Base-by-base conservation (phyloP, 2,113 vertebrate species). In the Lampris megalopsis region DNA sequence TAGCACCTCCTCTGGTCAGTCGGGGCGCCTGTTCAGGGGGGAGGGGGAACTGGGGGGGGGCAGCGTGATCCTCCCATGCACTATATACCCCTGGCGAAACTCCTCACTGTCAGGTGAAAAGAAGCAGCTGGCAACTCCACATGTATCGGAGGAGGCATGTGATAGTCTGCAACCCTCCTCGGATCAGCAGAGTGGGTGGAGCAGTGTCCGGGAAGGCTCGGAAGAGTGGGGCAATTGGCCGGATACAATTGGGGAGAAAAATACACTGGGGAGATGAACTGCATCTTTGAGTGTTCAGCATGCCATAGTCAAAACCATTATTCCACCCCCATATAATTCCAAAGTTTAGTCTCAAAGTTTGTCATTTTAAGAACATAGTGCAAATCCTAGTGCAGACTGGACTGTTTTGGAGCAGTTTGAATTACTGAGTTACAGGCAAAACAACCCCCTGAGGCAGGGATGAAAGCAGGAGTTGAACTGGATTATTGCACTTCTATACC, bases 391-490 rank as follows among this genome's bases (percentile, higher is more conserved):
- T 67, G 43, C 84, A 85, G 86, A 90, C 88, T 85, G 92, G 85
- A 88, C 93, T 93, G 92, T 93, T 93, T 89, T 81, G 77, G 80
- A 90, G 89, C 85, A 53, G 85, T 92, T 93, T 88, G 82, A 91
- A 86, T 89, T 91, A 85, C 88, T 91, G 90, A 94, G 93, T 94
- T 93, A 93, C 87, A 86, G 88, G 82, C 81, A 91, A 91, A 92
- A 89, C 86, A 87, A 92, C 77, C 77, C 88, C 86, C 80, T 64
- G 77, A 80, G 86, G 83, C 83, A 80, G 67, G 56, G 70, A 69
- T 87, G 83, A 81, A 67, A 80, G 77, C 58, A 11, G 71, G 77
- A 84, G 59, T 75, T 77, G 83, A 81, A 75, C 63, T 65, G 73
- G 82, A 80, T 85, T 64, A 52, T 71, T 67, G 82, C 75, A 4